Conservation (phyloP, 2,797 vertebrate species). For the Bradypus variegatus region DNA sequence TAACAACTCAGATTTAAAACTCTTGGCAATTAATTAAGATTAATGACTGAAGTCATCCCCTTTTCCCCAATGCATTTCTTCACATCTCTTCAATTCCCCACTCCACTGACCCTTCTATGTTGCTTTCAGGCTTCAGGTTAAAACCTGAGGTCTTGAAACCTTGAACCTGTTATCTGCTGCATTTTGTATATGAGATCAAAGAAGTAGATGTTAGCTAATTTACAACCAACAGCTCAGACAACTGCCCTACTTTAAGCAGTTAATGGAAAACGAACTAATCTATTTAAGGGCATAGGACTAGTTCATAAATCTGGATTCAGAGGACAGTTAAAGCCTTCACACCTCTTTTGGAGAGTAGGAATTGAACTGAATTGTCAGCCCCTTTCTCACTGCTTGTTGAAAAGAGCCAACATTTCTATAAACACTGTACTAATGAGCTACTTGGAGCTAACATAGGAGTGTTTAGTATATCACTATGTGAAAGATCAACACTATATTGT, state of each 20-base stretch:
- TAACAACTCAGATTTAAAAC: constrained; percentile 77
- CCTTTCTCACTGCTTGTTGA: constrained; percentile 70
- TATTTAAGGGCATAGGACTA: constrained; percentile 81
- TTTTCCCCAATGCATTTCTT: constrained; percentile 52
- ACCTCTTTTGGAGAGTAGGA: constrained; percentile 69
- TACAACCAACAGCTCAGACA: constrained; percentile 86
- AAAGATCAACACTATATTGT: not conserved
- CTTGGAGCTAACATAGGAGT: not conserved
- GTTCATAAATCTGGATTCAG: constrained; percentile 76
- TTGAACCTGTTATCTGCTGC: constrained; percentile 87
- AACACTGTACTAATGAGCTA: constrained; percentile 77
- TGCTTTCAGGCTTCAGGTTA: constrained; percentile 64
- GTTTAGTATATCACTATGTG: not conserved
- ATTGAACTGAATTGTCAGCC: constrained; percentile 76
- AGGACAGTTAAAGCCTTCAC: constrained; percentile 78
- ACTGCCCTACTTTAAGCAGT: constrained; percentile 86
- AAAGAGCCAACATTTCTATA: constrained; percentile 72
- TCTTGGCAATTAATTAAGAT: constrained; percentile 80
- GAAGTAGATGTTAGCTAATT: constrained; percentile 82
- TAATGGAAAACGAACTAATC: constrained; percentile 84
- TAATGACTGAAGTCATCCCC: constrained; percentile 74
- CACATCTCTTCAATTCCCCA: constrained; percentile 3
- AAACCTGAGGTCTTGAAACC: constrained; percentile 71
- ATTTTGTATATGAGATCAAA: constrained; percentile 80
- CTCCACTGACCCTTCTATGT: not conserved